Conservation (phyloP, 2,888 invertebrate species). For the Heliconius sara region DNA sequence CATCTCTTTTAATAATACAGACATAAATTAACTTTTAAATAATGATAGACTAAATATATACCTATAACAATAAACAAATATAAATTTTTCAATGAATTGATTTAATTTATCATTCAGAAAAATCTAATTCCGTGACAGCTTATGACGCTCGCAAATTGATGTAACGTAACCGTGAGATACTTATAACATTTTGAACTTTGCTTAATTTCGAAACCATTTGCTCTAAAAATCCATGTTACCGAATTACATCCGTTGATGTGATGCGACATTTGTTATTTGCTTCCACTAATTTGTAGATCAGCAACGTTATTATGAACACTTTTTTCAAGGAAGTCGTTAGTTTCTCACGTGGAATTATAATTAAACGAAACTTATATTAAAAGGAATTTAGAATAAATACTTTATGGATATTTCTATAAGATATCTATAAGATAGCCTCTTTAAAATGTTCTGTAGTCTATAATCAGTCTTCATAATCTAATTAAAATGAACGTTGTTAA, state of each 20-base stretch:
- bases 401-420: no score
- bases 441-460: no score
- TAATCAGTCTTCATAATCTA: no score
- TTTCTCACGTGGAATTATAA: no score
- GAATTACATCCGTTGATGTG: slow-evolving; percentile 12
- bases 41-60: background rate
- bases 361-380: no score
- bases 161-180: slow-evolving; percentile 35
- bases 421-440: no score
- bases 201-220: slow-evolving; percentile 27
- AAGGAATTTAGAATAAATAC: no score
- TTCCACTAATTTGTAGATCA: background rate
- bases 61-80: background rate
- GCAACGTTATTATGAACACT: no score
- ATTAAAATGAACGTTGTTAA: no score
- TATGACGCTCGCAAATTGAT: slow-evolving; percentile 20
- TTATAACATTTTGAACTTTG: slow-evolving; percentile 35
- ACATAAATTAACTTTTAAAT: background rate
- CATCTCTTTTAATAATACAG: background rate
- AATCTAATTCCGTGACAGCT: slow-evolving; percentile 10
- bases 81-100: background rate
- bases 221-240: slow-evolving; percentile 19
- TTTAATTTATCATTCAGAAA: slow-evolving; percentile 28
- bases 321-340: no score
- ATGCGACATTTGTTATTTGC: background rate